Conservation (phyloP, 2,797 vertebrate species). For the Heteromormyrus szaboi region DNA sequence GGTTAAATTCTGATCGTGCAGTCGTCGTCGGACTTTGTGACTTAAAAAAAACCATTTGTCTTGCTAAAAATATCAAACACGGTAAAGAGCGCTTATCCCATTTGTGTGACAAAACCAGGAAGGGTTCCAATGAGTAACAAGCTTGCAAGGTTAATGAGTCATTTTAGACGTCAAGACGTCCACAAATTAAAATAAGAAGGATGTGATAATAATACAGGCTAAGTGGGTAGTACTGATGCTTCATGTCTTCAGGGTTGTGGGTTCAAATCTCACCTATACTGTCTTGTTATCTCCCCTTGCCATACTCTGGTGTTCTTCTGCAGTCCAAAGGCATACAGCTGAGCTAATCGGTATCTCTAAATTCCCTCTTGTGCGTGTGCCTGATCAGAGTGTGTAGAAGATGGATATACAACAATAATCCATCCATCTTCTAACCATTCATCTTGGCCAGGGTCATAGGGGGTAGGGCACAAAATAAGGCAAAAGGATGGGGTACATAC, state of each 20-base stretch:
- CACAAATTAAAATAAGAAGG: not conserved
- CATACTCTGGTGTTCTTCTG: not conserved
- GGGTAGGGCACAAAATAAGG: not conserved
- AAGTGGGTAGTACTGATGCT: not conserved
- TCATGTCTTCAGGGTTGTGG: not conserved
- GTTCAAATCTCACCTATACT: not conserved
- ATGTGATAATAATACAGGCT: not conserved
- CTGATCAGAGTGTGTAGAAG: not conserved
- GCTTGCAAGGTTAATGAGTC: not conserved
- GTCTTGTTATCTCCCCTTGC: not conserved
- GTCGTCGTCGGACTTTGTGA: not conserved
- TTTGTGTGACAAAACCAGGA: not conserved
- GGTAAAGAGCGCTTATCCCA: not conserved
- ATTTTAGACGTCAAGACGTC: not conserved
- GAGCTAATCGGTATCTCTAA: not conserved
- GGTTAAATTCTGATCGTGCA: not conserved
- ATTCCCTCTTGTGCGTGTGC: not conserved
- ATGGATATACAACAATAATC: not conserved
- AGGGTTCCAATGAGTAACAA: not conserved
- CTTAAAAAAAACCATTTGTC: not conserved
- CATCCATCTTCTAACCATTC: not conserved
- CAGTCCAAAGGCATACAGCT: not conserved
- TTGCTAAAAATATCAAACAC: not conserved
- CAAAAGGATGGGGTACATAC: not conserved
- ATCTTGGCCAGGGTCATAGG: not conserved